A percentile compares a stretch with the other conserved stretches of the same genome.
Conservation (phyloP, 2,113 vertebrate genomes). For the Microcebus tavaratra region DNA sequence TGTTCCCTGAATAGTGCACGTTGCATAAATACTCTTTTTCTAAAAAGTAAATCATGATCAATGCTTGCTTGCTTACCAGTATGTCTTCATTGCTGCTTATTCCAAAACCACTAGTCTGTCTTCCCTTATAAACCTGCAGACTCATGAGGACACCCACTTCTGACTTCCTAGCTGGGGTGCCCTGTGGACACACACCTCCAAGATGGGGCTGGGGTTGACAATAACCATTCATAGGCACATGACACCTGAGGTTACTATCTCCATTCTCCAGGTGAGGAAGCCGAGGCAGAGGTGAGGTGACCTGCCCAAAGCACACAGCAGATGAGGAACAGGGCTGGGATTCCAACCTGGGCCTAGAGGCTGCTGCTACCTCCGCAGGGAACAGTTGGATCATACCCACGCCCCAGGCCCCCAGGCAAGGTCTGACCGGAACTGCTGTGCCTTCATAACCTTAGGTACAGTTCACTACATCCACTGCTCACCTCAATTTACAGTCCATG, state of each 20-base stretch:
- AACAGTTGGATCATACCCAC: accelerated
- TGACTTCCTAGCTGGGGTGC: background rate
- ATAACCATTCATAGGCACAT: background rate
- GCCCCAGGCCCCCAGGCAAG: too few species aligned
- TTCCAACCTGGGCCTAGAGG: background rate
- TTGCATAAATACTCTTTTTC: background rate
- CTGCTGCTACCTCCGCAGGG: background rate
- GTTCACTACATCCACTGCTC: accelerated
- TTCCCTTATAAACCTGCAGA: background rate
- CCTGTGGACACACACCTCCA: background rate
- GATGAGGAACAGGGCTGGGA: background rate
- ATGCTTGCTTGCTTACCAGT: background rate
- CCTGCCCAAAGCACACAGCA: background rate
- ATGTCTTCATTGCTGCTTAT: background rate
- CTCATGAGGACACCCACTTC: background rate
- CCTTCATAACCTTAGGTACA: accelerated
- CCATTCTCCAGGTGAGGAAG: background rate
- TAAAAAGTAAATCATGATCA: background rate
- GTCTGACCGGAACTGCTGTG: too few species aligned
- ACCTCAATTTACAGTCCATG: background rate
- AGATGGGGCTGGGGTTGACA: background rate
- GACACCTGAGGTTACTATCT: background rate
- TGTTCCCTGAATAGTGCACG: too few species aligned
- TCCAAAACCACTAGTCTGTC: background rate
- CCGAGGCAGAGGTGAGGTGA: background rate